Evolutionary conservation across 2,113 vertebrate species (phyloP), one percentile per base, ranked within the genome.

Genomic region (Clinocottus analis): DNA sequence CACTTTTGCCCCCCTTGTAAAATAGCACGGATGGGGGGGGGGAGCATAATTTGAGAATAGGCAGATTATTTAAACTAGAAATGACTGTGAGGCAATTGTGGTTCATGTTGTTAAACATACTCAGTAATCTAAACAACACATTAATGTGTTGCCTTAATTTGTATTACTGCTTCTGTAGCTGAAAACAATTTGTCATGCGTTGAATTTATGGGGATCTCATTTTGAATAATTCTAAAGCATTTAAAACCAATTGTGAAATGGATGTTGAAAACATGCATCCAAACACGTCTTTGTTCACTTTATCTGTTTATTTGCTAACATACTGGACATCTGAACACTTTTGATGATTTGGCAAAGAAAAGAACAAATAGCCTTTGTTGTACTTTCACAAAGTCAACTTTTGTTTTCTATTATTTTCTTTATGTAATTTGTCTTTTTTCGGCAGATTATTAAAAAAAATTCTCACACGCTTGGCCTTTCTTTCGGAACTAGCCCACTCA

Each of bases 71-170:
- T 83, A 72, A 84, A 82, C 82, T 87, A 84, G 85, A 82, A 92
- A 91, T 90, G 86, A 89, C 92, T 92, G 85, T 79, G 73, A 89
- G 93, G 92, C 91, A 88, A 86, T 88, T 90, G 60, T 86, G 87
- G 77, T 89, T 90, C 72, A 80, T 93, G 92, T 91, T 85, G 77
- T 83, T 85, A 84, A 81, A 89, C 79, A 89, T 80, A 77, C 75
- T 59, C 87, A 90, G 78, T 90, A 85, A 91, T 89, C 88, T 92
- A 91, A 87, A 91, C 88, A 89, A 87, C 89, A 88, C 88, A 91
- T 93, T 92, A 86, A 91, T 77, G 72, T 79, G 75, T 85, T 84
- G 85, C 88, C 76, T 88, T 86, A 75, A 85, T 91, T 90, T 89
- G 86, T 86, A 81, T 83, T 71, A 65, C 86, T 83, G 81, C 75